These are phyloP conservation scores for Athene cunicularia DNA, from an alignment of 2,113 vertebrate species.

Conservation along the genomic window DNA sequence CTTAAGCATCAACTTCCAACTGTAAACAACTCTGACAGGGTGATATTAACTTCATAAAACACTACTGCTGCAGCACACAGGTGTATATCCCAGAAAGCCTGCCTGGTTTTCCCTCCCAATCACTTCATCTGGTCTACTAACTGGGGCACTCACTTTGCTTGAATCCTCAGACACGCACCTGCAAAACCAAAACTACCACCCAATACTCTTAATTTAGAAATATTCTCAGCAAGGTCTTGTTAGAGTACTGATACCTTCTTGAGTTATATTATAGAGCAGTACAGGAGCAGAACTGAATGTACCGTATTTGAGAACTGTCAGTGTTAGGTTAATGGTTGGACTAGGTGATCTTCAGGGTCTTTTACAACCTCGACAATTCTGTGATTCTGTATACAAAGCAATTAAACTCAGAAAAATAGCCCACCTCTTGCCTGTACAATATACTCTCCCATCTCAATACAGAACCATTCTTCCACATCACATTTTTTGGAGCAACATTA, in stretches of 20 bases:
- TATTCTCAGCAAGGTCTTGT: neutral
- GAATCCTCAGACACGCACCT: neutral
- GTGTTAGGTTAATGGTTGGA: too few relatives aligned
- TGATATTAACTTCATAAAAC: accelerated
- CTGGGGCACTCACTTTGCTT: neutral
- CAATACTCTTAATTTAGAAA: neutral
- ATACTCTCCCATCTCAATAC: neutral
- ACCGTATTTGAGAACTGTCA: too few relatives aligned
- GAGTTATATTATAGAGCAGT: neutral
- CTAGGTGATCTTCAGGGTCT: too few relatives aligned
- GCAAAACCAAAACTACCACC: neutral
- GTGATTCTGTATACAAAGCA: neutral
- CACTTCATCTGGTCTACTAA: neutral
- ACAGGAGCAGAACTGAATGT: neutral
- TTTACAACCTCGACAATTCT: too few relatives aligned
- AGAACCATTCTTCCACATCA: neutral
- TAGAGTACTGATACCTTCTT: neutral
- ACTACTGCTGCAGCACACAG: neutral
- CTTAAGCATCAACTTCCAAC: neutral
- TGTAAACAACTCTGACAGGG: neutral
- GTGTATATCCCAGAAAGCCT: neutral
- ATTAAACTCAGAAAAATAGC: neutral
- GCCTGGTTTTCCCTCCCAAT: neutral
- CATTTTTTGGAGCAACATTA: neutral
- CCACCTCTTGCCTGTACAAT: neutral